Conservation (phyloP, 2,888 invertebrate species). For the Drosophila greeni region DNA sequence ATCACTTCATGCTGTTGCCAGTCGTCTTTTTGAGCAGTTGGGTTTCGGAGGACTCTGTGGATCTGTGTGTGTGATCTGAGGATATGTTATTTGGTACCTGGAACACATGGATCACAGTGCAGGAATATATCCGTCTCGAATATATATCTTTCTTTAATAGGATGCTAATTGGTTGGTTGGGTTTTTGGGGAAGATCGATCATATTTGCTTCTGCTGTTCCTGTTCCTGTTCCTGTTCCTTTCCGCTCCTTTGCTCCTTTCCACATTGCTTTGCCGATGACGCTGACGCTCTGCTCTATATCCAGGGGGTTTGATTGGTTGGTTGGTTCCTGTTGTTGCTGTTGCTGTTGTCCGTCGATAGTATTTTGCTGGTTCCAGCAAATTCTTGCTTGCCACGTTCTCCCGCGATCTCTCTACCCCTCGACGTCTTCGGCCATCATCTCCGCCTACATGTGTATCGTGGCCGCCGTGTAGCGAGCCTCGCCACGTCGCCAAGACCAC, state of each 20-base stretch:
- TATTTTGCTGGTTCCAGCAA: conserved; percentile 17
- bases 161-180: not conserved
- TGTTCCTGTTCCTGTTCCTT: not conserved
- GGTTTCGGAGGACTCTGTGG: conserved; percentile 7
- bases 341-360: conserved; percentile 7
- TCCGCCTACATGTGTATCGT: conserved; percentile 92
- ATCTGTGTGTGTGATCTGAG: conserved; percentile 1
- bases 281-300: conserved; percentile 11
- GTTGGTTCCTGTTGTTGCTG: conserved; percentile 3
- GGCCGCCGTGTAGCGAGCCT: conserved; percentile 95
- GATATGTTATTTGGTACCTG: conserved; percentile 8
- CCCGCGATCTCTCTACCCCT: conserved; percentile 14
- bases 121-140: not conserved
- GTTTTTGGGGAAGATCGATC: not conserved
- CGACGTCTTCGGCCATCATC: conserved; percentile 13
- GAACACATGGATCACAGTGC: conserved; percentile 15
- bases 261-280: conserved; percentile 5
- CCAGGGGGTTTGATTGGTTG: conserved; percentile 5
- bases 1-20: conserved; percentile 41
- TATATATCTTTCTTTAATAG: conserved; percentile 5
- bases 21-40: conserved; percentile 35
- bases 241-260: not conserved
- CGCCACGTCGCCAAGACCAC: conserved; percentile 94
- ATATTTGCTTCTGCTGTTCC: not conserved
- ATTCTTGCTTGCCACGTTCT: conserved; percentile 19